Percentiles rank a stretch among this genome's conserved stretches.
phyloP scores from a whole-genome alignment of 2,888 invertebrate species.

The Acrobasis consociella region DNA sequence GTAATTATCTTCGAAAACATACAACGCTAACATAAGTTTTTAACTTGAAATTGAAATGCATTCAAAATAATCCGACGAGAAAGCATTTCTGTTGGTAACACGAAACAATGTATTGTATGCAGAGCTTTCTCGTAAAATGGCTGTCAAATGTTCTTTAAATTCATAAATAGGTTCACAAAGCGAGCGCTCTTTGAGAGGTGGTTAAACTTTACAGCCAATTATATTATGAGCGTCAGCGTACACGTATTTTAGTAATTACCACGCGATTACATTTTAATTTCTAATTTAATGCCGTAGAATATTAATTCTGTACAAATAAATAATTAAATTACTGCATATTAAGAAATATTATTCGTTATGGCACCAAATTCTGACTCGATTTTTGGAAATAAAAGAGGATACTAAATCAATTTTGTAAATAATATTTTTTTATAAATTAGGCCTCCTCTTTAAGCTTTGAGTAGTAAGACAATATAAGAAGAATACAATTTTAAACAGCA shows the following conservation, averaged over 20 bases:
- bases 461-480: constrained; percentile 17
- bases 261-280: too few species aligned
- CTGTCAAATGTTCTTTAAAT: constrained; percentile 32
- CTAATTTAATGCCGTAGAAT: too few species aligned
- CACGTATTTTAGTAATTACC: too few species aligned
- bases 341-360: neutral
- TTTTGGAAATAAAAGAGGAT: too few species aligned
- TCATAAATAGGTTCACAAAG: constrained; percentile 13
- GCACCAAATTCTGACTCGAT: too few species aligned
- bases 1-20: neutral
- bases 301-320: too few species aligned
- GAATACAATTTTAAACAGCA: constrained; percentile 32
- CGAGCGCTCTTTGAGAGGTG: neutral
- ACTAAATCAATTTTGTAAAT: too few species aligned
- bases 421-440: too few species aligned
- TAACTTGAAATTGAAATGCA: constrained; percentile 23
- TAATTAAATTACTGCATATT: neutral
- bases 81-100: constrained; percentile 28
- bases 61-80: constrained; percentile 29
- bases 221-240: neutral
- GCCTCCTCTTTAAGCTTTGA: neutral
- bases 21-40: neutral
- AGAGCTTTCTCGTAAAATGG: constrained; percentile 29
- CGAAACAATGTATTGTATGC: constrained; percentile 30
- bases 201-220: neutral